Evolutionary conservation across 2,888 invertebrate species (phyloP), one percentile per base, ranked within the genome.

Genomic region (Sericinus montela): DNA sequence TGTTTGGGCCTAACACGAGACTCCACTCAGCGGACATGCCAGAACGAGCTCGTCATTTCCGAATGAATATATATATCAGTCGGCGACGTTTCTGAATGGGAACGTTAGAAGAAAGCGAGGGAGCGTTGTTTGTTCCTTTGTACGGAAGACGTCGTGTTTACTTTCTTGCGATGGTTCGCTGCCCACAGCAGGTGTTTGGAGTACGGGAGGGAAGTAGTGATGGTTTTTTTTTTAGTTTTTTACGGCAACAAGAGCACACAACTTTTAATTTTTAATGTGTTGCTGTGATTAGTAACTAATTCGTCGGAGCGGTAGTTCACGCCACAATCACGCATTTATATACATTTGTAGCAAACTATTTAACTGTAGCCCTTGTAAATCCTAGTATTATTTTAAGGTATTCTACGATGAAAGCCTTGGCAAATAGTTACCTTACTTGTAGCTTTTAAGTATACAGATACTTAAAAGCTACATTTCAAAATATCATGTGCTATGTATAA

Each of bases 1-100:
- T n/a, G 34, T 29, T 11, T 30, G 28, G n/a, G 32, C 11, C 11
- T n/a, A 28, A 48, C 48, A 44, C 35, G 38, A 48, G 43, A 48
- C 44, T 39, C 15, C 48, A 44, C 48, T 48, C 38, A 48, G 48
- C 14, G 10, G 16, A 37, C 37, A 7, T 37, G 35, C 34, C 29
- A 13, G 30, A 13, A 10, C 32, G 10, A 14, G 10, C 32, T 13
- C 32, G 32, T 28, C 29, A 14, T 37, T 44, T 48, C 43, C 48
- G 44, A 44, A 32, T 48, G 48, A 48, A 48, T 48, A 48, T 44
- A 48, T 48, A 48, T 44, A 39, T 48, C 35, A 43, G 37, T 48
- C 25, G 6, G 11, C 32, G 32, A 32, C 32, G 13, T 10, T 32
- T 44, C 39, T 39, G 34, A 48, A 48, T 43, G 37, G 48, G 25